Percentiles rank a stretch among this genome's conserved stretches.
phyloP scores from a whole-genome alignment of 2,113 vertebrate species.

The Ascaphus truei region DNA sequence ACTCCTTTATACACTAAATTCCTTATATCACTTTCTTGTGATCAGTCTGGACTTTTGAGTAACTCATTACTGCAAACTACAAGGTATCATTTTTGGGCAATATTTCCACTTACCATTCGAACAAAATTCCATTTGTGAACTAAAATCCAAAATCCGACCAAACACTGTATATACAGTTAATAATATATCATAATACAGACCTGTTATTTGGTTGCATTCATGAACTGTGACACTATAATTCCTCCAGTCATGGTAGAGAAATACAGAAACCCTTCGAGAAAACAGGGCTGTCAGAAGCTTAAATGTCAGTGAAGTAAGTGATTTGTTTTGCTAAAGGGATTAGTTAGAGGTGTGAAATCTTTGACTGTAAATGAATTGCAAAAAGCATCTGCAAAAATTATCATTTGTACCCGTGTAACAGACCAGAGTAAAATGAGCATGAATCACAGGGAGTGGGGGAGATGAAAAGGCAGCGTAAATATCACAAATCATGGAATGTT shows the following conservation, averaged over 20 bases:
- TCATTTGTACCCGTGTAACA: background rate
- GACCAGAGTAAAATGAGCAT: background rate
- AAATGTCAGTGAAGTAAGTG: slow-evolving; percentile 3
- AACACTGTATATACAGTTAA: background rate
- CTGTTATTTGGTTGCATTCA: slow-evolving; percentile 19
- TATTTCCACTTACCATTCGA: too few species aligned
- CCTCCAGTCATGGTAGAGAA: slow-evolving; percentile 10
- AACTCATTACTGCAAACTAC: too few species aligned
- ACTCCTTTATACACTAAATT: too few species aligned
- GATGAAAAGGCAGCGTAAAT: background rate
- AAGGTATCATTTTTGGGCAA: too few species aligned
- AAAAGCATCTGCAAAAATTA: slow-evolving; percentile 7
- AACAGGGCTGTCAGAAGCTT: background rate
- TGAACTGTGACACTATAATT: background rate
- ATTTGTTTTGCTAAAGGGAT: slow-evolving; percentile 30
- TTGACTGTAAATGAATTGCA: slow-evolving; percentile 25
- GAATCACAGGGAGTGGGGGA: background rate
- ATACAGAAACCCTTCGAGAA: background rate
- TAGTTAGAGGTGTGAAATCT: slow-evolving; percentile 24
- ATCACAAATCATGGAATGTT: background rate
- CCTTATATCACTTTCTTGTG: too few species aligned
- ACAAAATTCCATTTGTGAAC: too few species aligned
- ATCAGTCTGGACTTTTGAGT: too few species aligned
- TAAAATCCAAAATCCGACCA: too few species aligned
- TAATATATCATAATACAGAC: slow-evolving; percentile 6